A percentile compares a stretch with the other conserved stretches of the same genome.
Evolutionary conservation across 2,888 invertebrate genomes (phyloP).

Genomic region (Tachina lurida): DNA sequence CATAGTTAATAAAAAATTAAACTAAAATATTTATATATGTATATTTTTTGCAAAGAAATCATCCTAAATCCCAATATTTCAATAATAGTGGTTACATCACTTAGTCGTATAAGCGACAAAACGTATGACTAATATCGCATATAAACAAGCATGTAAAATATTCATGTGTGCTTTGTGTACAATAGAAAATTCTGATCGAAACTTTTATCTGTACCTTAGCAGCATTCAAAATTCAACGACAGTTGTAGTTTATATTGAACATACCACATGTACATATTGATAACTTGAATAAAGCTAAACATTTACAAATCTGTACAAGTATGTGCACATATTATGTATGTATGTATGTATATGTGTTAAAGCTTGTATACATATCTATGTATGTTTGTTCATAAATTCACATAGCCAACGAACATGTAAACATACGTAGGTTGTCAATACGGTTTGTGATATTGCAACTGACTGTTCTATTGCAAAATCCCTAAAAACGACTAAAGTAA

Average conservation of each 20-base stretch:
- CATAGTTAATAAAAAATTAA: too few relatives aligned
- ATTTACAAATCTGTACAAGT: constrained; percentile 45
- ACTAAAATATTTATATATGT: too few relatives aligned
- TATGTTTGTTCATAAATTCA: constrained; percentile 10
- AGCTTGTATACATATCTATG: not conserved
- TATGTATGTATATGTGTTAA: not conserved
- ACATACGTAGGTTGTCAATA: constrained; percentile 48
- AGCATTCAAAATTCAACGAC: constrained; percentile 56
- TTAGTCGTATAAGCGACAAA: not conserved
- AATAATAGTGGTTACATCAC: not conserved
- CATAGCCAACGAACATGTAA: not conserved
- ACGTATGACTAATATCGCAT: constrained; percentile 10
- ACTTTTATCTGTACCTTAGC: constrained; percentile 70
- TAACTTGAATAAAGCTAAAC: constrained; percentile 22
- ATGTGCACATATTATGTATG: constrained; percentile 30
- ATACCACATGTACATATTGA: constrained; percentile 26
- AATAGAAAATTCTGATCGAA: constrained; percentile 57
- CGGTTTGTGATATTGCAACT: constrained; percentile 65
- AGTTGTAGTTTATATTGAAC: constrained; percentile 47
- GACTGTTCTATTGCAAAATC: constrained; percentile 72
- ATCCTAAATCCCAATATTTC: too few relatives aligned
- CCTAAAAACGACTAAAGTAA: constrained; percentile 70
- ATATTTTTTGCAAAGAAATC: too few relatives aligned
- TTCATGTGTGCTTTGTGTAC: not conserved
- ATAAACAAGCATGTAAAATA: constrained; percentile 2